Conservation (phyloP, 2,113 vertebrate genomes). For the Bombycilla garrulus region DNA sequence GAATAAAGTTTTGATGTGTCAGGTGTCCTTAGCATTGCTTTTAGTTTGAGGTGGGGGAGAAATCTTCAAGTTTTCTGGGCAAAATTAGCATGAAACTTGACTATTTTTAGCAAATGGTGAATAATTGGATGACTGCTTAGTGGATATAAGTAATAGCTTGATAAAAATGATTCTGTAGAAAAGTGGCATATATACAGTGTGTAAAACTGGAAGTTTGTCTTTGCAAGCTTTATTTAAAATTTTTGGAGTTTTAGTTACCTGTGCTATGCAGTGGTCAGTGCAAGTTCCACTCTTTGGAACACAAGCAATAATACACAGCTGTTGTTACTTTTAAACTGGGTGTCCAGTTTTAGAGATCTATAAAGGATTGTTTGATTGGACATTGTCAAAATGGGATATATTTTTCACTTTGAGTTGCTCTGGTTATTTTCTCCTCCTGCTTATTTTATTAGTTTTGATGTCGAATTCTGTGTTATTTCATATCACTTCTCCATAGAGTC, state of each 20-base stretch:
- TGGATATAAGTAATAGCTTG: not conserved
- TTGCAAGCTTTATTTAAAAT: not conserved
- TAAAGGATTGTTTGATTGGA: not conserved
- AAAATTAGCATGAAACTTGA: not conserved
- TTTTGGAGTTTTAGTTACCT: not conserved
- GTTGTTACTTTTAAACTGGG: not conserved
- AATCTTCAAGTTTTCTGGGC: not conserved
- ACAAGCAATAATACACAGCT: not conserved
- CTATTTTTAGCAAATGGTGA: not conserved
- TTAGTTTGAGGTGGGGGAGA: not conserved
- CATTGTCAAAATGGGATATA: not conserved
- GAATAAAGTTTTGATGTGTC: not conserved
- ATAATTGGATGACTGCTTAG: not conserved
- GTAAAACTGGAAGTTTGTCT: not conserved
- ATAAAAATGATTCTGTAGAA: not conserved
- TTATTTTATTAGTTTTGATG: not conserved
- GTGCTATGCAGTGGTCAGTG: not conserved
- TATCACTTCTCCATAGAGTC: not conserved
- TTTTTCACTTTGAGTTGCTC: not conserved
- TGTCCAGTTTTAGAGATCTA: not conserved
- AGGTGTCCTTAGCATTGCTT: not conserved
- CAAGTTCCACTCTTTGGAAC: not conserved
- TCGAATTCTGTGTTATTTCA: not conserved
- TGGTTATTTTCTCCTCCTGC: not conserved
- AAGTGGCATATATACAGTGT: not conserved